phyloP scores from a whole-genome alignment of 2,888 invertebrate genomes.

The Eurytoma adleriae region DNA sequence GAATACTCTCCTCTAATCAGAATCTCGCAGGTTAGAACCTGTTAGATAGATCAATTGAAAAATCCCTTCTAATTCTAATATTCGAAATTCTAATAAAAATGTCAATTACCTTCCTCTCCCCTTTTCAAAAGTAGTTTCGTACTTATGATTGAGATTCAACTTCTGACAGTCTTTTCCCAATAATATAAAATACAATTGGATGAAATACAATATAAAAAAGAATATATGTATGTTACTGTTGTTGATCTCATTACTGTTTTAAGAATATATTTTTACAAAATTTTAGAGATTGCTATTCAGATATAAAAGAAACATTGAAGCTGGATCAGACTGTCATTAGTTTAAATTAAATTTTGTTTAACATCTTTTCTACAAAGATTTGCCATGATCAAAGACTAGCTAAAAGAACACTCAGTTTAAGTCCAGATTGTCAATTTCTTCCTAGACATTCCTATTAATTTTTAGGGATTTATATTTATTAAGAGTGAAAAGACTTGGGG shows the following conservation, averaged over 20 bases:
- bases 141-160: conserved; percentile 26
- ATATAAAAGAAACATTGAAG: conserved; percentile 4
- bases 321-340: neutral
- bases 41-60: too few relatives aligned
- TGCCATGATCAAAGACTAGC: conserved; percentile 51
- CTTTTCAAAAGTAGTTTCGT: conserved; percentile 21
- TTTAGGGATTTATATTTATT: conserved; percentile 68
- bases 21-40: conserved; percentile 8
- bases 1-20: conserved; percentile 16
- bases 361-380: conserved; percentile 26
- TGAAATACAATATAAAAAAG: conserved; percentile 2
- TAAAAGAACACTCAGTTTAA: conserved; percentile 31
- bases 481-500: conserved; percentile 66
- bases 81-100: conserved; percentile 19
- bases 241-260: conserved; percentile 36
- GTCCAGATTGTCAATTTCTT: conserved; percentile 57
- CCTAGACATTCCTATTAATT: conserved; percentile 67
- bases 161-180: conserved; percentile 8
- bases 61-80: neutral
- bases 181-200: conserved; percentile 11
- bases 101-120: conserved; percentile 9
- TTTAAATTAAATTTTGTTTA: conserved; percentile 8
- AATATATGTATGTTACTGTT: conserved; percentile 4
- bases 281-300: conserved; percentile 23
- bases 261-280: conserved; percentile 30